phyloP scores from a whole-genome alignment of 2,888 invertebrate genomes.

The Eupithecia vulgata region DNA sequence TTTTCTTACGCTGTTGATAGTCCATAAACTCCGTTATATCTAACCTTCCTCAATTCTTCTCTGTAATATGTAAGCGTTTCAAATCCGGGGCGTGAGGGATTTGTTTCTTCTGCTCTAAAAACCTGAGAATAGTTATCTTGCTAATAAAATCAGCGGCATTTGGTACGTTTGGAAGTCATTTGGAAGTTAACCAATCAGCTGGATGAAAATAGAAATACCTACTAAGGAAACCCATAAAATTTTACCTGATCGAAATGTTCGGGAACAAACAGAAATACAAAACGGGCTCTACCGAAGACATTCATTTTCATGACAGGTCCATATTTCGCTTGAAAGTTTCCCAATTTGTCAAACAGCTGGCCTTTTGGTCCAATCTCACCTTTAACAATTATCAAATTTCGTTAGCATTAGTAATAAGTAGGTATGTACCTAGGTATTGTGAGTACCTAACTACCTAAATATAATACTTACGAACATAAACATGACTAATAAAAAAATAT shows the following conservation, averaged over 20 bases:
- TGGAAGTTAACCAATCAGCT: too few relatives aligned
- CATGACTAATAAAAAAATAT: too few relatives aligned
- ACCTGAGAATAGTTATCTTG: conserved; percentile 53
- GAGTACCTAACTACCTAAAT: too few relatives aligned
- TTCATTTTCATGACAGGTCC: conserved; percentile 69
- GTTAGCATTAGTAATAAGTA: not conserved
- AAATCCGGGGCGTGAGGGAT: conserved; percentile 73
- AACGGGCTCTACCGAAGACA: conserved; percentile 59
- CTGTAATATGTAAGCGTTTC: conserved; percentile 69
- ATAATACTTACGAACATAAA: not conserved
- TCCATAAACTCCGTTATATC: conserved; percentile 68
- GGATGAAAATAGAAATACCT: too few relatives aligned
- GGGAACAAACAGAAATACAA: conserved; percentile 70
- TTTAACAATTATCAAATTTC: conserved; percentile 29
- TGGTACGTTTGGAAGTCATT: not conserved
- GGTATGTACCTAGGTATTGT: not conserved
- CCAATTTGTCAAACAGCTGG: conserved; percentile 59
- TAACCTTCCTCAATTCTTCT: conserved; percentile 60
- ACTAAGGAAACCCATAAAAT: not conserved
- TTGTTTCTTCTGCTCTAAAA: conserved; percentile 71
- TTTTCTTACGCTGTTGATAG: conserved; percentile 69
- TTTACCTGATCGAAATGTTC: conserved; percentile 62
- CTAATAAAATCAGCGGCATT: not conserved
- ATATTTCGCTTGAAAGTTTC: conserved; percentile 58
- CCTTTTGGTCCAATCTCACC: conserved; percentile 62